Evolutionary conservation across 2,113 vertebrate genomes (phyloP).

Genomic region (Thomomys bottae): DNA sequence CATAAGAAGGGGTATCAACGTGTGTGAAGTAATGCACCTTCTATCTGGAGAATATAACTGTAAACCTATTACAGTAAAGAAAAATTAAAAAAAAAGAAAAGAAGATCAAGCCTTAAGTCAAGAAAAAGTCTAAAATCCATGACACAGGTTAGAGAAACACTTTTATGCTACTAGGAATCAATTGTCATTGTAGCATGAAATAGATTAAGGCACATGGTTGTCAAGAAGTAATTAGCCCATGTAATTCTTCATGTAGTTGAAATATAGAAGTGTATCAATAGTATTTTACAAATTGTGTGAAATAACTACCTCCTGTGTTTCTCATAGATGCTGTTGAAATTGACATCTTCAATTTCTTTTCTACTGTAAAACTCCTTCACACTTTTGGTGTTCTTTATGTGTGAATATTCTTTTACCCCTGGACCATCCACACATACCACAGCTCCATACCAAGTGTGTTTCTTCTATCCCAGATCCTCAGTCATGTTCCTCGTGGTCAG

Average conservation of each 20-base stretch:
- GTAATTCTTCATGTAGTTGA: neutral
- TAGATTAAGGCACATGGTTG: neutral
- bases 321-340: neutral
- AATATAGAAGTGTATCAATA: neutral
- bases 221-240: slow-evolving; percentile 45
- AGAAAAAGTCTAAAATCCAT: slow-evolving; percentile 9
- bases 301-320: slow-evolving; percentile 2
- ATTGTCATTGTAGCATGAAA: slow-evolving; percentile 22
- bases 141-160: neutral
- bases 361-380: neutral
- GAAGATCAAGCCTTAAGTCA: neutral
- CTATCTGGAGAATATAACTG: too few relatives aligned
- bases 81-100: too few relatives aligned
- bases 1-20: too few relatives aligned
- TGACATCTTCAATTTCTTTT: neutral
- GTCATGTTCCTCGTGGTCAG: neutral
- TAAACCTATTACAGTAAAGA: too few relatives aligned
- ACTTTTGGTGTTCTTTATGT: neutral
- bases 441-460: neutral
- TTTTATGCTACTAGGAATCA: slow-evolving; percentile 28
- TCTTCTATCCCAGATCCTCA: neutral
- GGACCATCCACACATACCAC: neutral
- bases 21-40: too few relatives aligned
- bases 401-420: neutral
- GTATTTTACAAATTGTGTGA: neutral